A percentile compares a stretch with the other conserved stretches of the same genome.
Evolutionary conservation across 2,113 vertebrate genomes (phyloP).

Genomic region (Acanthisitta chloris): DNA sequence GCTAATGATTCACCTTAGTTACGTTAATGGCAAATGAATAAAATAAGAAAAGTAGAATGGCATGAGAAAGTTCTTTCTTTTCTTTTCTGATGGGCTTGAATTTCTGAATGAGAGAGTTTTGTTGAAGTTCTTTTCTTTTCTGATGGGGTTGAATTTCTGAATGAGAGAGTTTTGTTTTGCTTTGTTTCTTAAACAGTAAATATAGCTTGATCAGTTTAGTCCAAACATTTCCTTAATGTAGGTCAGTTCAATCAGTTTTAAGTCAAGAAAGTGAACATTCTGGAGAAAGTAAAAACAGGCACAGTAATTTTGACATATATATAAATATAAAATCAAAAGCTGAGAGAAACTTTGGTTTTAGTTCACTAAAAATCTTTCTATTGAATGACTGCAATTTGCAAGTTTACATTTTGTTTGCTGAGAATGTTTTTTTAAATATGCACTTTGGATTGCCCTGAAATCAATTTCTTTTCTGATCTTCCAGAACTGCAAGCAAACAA

Average conservation of each 20-base stretch:
- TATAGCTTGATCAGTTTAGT: not conserved
- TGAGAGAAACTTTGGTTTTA: not conserved
- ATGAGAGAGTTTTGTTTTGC: not conserved
- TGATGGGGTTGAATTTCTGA: not conserved
- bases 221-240: not conserved
- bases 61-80: not conserved
- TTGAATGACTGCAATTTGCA: not conserved
- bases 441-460: not conserved
- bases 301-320: not conserved
- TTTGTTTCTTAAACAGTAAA: not conserved
- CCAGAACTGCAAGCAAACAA: not conserved
- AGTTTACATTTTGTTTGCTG: not conserved
- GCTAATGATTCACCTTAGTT: not conserved
- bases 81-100: not conserved
- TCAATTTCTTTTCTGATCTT: conserved; percentile 13
- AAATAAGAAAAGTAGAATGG: not conserved
- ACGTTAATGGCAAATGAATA: not conserved
- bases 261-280: not conserved
- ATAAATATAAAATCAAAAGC: not conserved
- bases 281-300: accelerated
- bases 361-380: not conserved
- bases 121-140: not conserved
- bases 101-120: not conserved
- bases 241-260: not conserved
- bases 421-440: not conserved